Conservation (phyloP, 2,888 invertebrate species). For the Lasioglossum lativentre region DNA sequence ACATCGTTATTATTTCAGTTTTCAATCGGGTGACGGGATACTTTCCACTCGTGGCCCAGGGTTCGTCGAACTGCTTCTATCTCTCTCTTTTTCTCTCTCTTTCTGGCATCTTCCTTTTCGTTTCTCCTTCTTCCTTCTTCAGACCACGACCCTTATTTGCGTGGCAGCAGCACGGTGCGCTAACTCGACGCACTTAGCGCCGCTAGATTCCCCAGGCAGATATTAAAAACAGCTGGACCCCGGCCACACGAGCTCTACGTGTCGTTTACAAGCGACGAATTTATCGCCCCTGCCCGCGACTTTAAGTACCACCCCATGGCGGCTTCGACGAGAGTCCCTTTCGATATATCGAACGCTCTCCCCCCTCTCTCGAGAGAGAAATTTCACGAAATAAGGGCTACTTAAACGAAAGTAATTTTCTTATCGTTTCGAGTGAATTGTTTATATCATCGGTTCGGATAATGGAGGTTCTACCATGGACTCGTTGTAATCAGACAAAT, state of each 20-base stretch:
- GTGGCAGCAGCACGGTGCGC: constrained; percentile 36
- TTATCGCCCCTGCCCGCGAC: constrained; percentile 65
- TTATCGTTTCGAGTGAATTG: neutral
- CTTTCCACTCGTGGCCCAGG: constrained; percentile 22
- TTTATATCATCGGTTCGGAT: too few relatives aligned
- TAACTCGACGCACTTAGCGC: constrained; percentile 67
- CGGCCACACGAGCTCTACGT: constrained; percentile 49
- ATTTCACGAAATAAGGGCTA: constrained; percentile 47
- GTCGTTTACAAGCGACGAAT: constrained; percentile 72
- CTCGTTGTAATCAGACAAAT: too few relatives aligned
- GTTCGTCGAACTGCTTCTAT: constrained; percentile 61
- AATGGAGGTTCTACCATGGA: too few relatives aligned
- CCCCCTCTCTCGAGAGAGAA: constrained; percentile 38
- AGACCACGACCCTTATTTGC: constrained; percentile 21
- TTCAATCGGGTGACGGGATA: constrained; percentile 25
- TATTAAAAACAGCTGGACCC: constrained; percentile 76
- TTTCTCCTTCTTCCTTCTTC: neutral
- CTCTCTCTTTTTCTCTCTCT: neutral
- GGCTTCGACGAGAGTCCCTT: constrained; percentile 49
- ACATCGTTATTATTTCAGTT: constrained; percentile 44
- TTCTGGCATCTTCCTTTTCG: neutral
- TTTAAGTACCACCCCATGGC: constrained; percentile 65
- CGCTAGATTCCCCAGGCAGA: constrained; percentile 70
- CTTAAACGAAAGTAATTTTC: neutral
- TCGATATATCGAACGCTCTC: constrained; percentile 58